Percentiles rank a stretch among this genome's conserved stretches.
Conservation (phyloP, 2,113 vertebrate species). For the Hiodon alosoides region DNA sequence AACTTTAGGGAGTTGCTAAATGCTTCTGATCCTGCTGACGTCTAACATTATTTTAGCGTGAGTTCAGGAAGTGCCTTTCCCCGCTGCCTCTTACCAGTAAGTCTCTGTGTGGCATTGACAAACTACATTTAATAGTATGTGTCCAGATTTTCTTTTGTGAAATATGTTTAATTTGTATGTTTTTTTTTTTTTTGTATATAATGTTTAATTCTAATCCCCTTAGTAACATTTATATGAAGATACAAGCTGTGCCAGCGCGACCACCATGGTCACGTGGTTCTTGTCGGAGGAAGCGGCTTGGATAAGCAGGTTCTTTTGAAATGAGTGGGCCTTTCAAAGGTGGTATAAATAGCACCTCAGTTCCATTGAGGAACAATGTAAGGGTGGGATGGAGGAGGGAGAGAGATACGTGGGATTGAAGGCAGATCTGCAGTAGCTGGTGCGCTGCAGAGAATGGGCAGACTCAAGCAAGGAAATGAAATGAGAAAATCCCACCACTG, state of each 20-base stretch:
- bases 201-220: too few relatives aligned
- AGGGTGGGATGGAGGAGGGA: not conserved
- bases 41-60: too few relatives aligned
- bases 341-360: not conserved
- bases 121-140: too few relatives aligned
- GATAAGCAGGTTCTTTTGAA: not conserved
- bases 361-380: conserved; percentile 1
- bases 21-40: too few relatives aligned
- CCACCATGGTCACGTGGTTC: not conserved
- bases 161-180: too few relatives aligned
- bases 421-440: not conserved
- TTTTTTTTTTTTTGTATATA: too few relatives aligned
- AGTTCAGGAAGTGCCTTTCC: too few relatives aligned
- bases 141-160: too few relatives aligned
- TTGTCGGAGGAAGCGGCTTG: not conserved
- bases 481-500: not conserved
- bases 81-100: too few relatives aligned
- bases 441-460: not conserved
- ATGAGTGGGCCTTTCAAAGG: conserved; percentile 7
- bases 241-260: not conserved
- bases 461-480: not conserved
- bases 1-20: too few relatives aligned
- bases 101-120: too few relatives aligned
- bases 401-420: not conserved
- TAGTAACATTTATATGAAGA: not conserved